Conservation (phyloP, 2,797 vertebrate genomes). For the Anabacerthia variegaticeps region DNA sequence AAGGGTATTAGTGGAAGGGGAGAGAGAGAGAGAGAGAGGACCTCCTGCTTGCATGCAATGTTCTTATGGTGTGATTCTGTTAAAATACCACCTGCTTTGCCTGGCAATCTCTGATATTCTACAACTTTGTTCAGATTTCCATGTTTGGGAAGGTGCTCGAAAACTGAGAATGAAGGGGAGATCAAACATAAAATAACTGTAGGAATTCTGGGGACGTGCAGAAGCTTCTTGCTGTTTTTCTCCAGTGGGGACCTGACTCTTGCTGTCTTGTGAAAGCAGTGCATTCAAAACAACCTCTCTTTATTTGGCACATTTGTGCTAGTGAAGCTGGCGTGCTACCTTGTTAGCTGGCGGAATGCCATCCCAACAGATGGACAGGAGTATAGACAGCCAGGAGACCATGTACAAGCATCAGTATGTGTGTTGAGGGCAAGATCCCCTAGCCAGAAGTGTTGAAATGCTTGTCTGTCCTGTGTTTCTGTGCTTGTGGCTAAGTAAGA, state of each 20-base stretch:
- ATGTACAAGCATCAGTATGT: slow-evolving; percentile 66
- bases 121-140: slow-evolving; percentile 11
- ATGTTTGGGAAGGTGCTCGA: neutral
- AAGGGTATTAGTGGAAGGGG: neutral
- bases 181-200: neutral
- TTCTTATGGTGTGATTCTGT: slow-evolving; percentile 37
- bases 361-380: slow-evolving; percentile 77
- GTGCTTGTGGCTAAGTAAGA: neutral
- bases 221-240: neutral
- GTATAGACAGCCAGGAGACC: slow-evolving; percentile 71
- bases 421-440: slow-evolving; percentile 67
- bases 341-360: slow-evolving; percentile 73
- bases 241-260: neutral
- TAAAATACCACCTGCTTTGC: slow-evolving; percentile 63
- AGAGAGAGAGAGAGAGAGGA: neutral
- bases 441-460: slow-evolving; percentile 58
- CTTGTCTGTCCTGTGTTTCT: slow-evolving; percentile 44
- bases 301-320: slow-evolving; percentile 66
- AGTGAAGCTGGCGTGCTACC: slow-evolving; percentile 60
- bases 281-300: slow-evolving; percentile 47
- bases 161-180: slow-evolving; percentile 23
- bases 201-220: neutral
- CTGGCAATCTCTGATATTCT: slow-evolving; percentile 53
- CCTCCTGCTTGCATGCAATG: slow-evolving; percentile 4
- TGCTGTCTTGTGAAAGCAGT: slow-evolving; percentile 33